Evolutionary conservation across 2,113 vertebrate genomes (phyloP), one percentile per base, ranked within the genome.

Genomic region (Salvelinus namaycush): DNA sequence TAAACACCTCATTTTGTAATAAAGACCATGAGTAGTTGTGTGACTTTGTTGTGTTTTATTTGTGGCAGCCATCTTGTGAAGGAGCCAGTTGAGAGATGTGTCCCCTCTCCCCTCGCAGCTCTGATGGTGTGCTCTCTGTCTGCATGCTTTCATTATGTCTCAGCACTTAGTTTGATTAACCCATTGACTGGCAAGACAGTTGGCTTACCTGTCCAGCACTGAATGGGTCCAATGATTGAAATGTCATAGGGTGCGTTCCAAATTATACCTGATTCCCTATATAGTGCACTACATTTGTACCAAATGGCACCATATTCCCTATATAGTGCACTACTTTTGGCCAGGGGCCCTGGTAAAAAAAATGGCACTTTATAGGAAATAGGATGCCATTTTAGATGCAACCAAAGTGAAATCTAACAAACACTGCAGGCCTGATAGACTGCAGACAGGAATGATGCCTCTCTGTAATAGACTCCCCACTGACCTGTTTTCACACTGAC

Each of bases 111-210:
- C 60, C 16, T 26, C 22, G 22, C 60, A 64, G 60, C 20, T 22
- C 60, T 26, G 20, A 16, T 64, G 60, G 5, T 16, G 20, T 66
- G 64, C 39, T 49, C 22, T 70, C 31, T 34, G 68, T 34, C n/a
- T 22, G 68, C 68, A 49, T 2, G 26, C 26, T 70, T 70, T 70
- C 20, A 48, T 22, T 24, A 4, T 27, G 12, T 9, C 34, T 70
- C 68, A 49, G 68, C 39, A 49, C 68, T 70, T 48, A 69, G n/a
- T 18, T 31, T 70, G 39, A 49, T 70, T 24, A 34, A 11, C 11
- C n/a, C 68, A 49, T 70, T 70, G 68, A 70, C 22, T 66, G 64
- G 64, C 39, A 20, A 44, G 39, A 49, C 8, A 22, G 34, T 70
- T 4, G 27, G 49, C 20, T 49, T 26, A 24, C 26, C 68, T 49